These are phyloP conservation scores for Lasiurus borealis DNA, from an alignment of 2,113 vertebrate genomes.

Conservation along the genomic window DNA sequence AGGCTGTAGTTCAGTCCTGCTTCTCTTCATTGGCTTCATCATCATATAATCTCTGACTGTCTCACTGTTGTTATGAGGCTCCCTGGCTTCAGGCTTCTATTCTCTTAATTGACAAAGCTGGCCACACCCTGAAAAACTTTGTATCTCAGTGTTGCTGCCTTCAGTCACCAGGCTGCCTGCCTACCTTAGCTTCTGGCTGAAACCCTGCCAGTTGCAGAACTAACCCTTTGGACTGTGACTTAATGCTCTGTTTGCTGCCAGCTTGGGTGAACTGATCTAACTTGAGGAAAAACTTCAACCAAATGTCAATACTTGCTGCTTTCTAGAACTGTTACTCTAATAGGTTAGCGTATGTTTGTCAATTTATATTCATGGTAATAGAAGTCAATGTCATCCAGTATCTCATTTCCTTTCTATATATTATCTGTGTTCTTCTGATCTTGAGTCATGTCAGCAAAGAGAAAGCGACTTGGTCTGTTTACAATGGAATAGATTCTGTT, in stretches of 20 bases:
- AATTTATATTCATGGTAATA: neutral
- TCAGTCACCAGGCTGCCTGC: neutral
- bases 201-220: conserved; percentile 40
- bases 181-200: conserved; percentile 34
- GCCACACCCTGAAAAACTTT: conserved; percentile 47
- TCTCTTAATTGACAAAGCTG: conserved; percentile 34
- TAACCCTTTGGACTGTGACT: conserved; percentile 66
- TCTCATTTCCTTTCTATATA: conserved; percentile 5
- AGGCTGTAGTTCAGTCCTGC: neutral
- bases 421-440: neutral
- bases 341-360: neutral
- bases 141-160: conserved; percentile 15
- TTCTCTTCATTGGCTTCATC: neutral
- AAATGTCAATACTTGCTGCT: conserved; percentile 35
- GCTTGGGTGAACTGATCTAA: conserved; percentile 42
- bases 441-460: neutral
- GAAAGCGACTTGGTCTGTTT: conserved; percentile 13
- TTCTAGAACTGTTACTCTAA: conserved; percentile 25
- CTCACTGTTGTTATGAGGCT: neutral
- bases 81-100: conserved; percentile 42
- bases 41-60: neutral
- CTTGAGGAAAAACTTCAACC: conserved; percentile 31
- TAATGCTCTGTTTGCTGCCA: conserved; percentile 57
- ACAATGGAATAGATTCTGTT: neutral
- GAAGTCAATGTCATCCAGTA: neutral